A percentile compares a stretch with the other conserved stretches of the same genome.
These are phyloP conservation scores for Heteromurus nitidus DNA, from an alignment of 2,888 invertebrate species.

Conservation along the genomic window DNA sequence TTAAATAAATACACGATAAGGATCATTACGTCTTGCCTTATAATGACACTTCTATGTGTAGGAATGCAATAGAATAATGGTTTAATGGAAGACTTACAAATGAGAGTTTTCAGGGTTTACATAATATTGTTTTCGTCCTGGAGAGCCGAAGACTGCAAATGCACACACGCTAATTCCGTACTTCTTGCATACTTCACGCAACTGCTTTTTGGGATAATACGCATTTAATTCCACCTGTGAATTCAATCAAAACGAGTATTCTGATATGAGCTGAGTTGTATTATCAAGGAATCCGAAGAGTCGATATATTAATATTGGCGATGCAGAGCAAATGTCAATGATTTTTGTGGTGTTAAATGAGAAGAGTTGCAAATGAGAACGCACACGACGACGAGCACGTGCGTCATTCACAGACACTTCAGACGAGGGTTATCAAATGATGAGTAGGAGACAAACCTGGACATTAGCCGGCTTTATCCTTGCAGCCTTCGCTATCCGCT, in stretches of 20 bases:
- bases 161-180: slow-evolving; percentile 68
- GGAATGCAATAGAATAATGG: background rate
- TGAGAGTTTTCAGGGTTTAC: slow-evolving; percentile 30
- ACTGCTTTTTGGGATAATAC: slow-evolving; percentile 63
- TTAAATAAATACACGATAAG: background rate
- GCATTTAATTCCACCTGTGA: slow-evolving; percentile 69
- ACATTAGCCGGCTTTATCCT: slow-evolving; percentile 81
- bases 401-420: too few relatives aligned
- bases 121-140: slow-evolving; percentile 77
- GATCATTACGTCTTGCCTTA: background rate
- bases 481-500: slow-evolving; percentile 80
- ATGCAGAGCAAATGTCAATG: too few relatives aligned
- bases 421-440: too few relatives aligned
- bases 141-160: slow-evolving; percentile 82
- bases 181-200: slow-evolving; percentile 59
- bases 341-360: too few relatives aligned
- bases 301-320: too few relatives aligned
- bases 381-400: too few relatives aligned
- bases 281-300: background rate
- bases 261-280: too few relatives aligned
- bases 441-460: too few relatives aligned
- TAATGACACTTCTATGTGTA: background rate
- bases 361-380: too few relatives aligned
- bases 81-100: slow-evolving; percentile 45
- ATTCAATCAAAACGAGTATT: too few relatives aligned